phyloP scores from a whole-genome alignment of 2,113 vertebrate genomes.

The Gymnogyps californianus region DNA sequence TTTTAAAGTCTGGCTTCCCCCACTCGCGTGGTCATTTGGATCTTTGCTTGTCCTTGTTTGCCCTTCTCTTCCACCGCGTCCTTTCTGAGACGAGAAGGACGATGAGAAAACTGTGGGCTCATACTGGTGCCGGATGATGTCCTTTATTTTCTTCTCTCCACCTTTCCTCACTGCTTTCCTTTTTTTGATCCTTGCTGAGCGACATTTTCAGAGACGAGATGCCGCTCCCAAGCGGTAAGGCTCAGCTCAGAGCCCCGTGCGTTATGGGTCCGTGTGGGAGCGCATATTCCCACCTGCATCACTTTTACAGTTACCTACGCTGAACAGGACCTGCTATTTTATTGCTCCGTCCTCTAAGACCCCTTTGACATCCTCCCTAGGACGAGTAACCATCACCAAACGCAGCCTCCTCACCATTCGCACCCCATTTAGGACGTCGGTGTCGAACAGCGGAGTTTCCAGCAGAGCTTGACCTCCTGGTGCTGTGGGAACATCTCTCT shows the following conservation, averaged over 20 bases:
- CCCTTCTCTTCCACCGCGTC: not conserved
- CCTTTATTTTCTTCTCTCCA: not conserved
- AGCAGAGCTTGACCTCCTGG: not conserved
- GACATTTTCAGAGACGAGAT: not conserved
- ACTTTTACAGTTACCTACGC: not conserved
- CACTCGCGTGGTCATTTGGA: not conserved
- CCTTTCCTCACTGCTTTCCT: not conserved
- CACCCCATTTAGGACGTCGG: not conserved
- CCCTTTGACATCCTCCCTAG: not conserved
- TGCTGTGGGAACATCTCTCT: not conserved
- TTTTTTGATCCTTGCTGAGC: not conserved
- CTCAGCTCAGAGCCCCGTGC: not conserved
- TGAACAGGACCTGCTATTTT: not conserved
- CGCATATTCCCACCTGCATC: not conserved
- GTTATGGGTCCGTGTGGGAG: rapidly evolving
- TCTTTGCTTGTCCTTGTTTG: not conserved
- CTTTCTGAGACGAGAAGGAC: not conserved
- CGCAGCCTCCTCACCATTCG: not conserved
- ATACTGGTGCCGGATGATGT: not conserved
- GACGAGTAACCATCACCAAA: not conserved
- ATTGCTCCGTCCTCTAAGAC: not conserved
- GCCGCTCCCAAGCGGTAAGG: rapidly evolving
- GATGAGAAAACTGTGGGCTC: not conserved
- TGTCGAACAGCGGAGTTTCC: not conserved
- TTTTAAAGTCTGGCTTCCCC: not conserved